Evolutionary conservation across 2,888 invertebrate species (phyloP), one percentile per base, ranked within the genome.

Genomic region (Pyrrhosoma nymphula): DNA sequence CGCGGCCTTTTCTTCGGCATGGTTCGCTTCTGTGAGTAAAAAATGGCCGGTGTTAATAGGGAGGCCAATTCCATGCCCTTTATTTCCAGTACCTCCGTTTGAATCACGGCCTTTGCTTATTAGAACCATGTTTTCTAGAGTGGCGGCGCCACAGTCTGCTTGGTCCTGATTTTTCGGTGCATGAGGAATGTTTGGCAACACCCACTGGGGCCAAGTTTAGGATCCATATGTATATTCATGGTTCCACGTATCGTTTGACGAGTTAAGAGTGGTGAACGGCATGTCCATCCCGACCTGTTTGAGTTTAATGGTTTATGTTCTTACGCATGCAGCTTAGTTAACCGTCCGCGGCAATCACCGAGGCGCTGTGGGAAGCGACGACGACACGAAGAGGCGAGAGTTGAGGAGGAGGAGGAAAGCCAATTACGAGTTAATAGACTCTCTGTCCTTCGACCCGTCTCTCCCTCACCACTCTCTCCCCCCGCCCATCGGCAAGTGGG

Each of bases 341-440:
- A 93, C 69, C 93, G 93, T 93, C 39, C 69, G 75, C 93, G 75
- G 55, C 93, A 93, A 93, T 93, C 93, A 93, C 6, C 55, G 93
- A 39, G 47, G 16, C 93, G 82, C 93, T 55, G 69, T 93, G 93
- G 82, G 93, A 93, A 93, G 93, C 93, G 47, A 47, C 69, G 69
- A 47, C 69, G 6, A 8, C 47, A 75, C 93, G 55, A 35, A 35
- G 93, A 93, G 93, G 93, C 69, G 93, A 93, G 93, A 47, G 82
- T 82, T 82, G 82, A 35, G 30, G 47, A 47, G 47, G 47, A 47
- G 47, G n/a, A 8, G 56, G 47, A 93, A 69, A 93, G 75, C 93
- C 93, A 93, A 93, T 93, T 93, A 93, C 47, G 93, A 93, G 93
- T 26, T 93, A 93, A 93, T 93, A 93, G 39, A 75, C 69, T 69